Evolutionary conservation across 2,797 vertebrate genomes (phyloP).

Genomic region (Clamator glandarius): DNA sequence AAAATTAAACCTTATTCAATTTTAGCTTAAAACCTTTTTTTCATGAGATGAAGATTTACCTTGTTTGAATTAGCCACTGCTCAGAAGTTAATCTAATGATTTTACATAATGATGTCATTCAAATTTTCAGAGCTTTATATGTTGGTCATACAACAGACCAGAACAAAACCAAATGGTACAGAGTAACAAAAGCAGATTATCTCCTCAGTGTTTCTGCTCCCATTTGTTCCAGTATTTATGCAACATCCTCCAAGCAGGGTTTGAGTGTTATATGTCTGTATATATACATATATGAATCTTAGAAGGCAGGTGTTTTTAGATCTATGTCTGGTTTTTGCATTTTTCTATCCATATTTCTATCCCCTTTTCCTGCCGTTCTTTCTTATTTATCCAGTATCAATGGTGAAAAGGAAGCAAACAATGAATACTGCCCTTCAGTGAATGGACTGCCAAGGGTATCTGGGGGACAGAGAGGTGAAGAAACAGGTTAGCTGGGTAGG

Average conservation of each 20-base stretch:
- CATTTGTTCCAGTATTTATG: neutral
- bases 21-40: neutral
- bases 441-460: neutral
- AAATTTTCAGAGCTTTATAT: neutral
- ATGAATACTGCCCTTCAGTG: neutral
- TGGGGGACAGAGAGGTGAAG: neutral
- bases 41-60: neutral
- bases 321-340: accelerated
- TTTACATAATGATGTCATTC: neutral
- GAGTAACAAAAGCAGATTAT: neutral
- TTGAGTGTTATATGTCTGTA: neutral
- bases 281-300: neutral
- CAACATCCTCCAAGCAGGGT: neutral
- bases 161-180: neutral
- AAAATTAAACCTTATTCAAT: neutral
- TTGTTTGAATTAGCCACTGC: neutral
- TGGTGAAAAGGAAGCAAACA: neutral
- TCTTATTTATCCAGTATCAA: neutral
- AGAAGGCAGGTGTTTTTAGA: neutral
- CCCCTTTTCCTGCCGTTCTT: neutral
- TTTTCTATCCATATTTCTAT: neutral
- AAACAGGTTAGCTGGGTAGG: neutral
- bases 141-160: neutral
- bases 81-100: neutral
- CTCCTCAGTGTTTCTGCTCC: neutral